Evolutionary conservation across 2,797 vertebrate genomes (phyloP), one percentile per base, ranked within the genome.

Genomic region (Ctenosaura bakeri): DNA sequence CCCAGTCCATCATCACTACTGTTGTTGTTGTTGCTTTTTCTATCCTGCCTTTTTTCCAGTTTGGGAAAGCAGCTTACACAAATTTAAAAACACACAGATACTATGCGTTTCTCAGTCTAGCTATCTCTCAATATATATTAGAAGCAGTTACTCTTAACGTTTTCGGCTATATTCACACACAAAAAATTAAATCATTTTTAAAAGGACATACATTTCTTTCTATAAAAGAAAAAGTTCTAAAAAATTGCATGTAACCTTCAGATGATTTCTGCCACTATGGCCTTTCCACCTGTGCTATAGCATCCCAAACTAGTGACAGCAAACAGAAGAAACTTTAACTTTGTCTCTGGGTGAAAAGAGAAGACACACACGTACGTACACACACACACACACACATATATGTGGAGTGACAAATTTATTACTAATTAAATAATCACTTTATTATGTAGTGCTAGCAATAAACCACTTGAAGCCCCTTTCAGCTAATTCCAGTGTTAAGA

Each of bases 401-500:
- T 95, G 97, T 71, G 88, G 88, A 95, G 91, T 96, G 95, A 96
- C 94, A 97, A 97, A 97, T 97, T 97, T 97, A 98, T 96, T 97
- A 96, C 97, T 97, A 97, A 98, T 97, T 97, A 96, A 88, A 97
- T 95, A 97, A 97, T 96, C 96, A 96, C 95, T 97, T 94, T 96
- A 96, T 96, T 96, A 97, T 95, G 95, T 96, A 97, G 96, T 92
- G 91, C 91, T 89, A 90, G 96, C 94, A 96, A 97, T 97, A 97
- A 97, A 97, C 94, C 96, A 96, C 97, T 97, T 95, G 92, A 96
- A 97, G 96, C 87, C 56, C 86, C 96, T 97, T 97, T 96, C 95
- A 92, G 91, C 96, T 98, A 97, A 97, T 97, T 97, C 97, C 32
- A 94, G 96, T 94, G 97, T 97, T 97, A 97, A 96, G 97, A 97